Percentiles rank a stretch among this genome's conserved stretches.
Evolutionary conservation across 2,113 vertebrate species (phyloP).

Genomic region (Varanus salvator): DNA sequence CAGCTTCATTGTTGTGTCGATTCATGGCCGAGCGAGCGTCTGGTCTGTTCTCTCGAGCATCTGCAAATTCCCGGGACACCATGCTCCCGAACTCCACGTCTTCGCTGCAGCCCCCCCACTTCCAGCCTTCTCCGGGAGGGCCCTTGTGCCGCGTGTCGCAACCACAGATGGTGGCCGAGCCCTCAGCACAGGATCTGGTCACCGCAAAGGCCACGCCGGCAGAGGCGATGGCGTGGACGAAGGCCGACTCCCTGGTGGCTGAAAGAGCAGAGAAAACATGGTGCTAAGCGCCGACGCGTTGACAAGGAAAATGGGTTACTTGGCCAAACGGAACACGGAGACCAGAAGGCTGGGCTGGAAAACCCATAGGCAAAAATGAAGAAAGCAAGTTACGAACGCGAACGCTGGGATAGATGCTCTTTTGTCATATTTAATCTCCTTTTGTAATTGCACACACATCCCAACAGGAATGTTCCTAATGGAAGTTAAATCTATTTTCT

Average conservation of each 20-base stretch:
- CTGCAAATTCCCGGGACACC: slow-evolving; percentile 96
- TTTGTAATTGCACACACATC: too few relatives aligned
- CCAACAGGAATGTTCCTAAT: too few relatives aligned
- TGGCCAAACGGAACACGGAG: background rate
- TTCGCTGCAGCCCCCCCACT: slow-evolving; percentile 98
- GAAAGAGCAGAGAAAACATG: slow-evolving; percentile 44
- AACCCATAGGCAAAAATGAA: too few relatives aligned
- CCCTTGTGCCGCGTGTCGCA: slow-evolving; percentile 93
- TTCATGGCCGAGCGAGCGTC: slow-evolving; percentile 98
- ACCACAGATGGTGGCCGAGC: slow-evolving; percentile 91
- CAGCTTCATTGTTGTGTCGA: slow-evolving; percentile 97
- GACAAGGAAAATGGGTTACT: accelerated
- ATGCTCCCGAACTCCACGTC: slow-evolving; percentile 95
- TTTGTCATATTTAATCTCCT: too few relatives aligned
- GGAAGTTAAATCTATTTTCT: background rate
- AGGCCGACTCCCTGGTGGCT: slow-evolving; percentile 96
- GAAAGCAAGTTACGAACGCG: too few relatives aligned
- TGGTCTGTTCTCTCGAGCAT: slow-evolving; percentile 93
- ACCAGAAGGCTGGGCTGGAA: background rate
- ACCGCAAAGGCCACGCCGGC: slow-evolving; percentile 95
- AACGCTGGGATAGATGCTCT: too few relatives aligned
- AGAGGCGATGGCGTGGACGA: slow-evolving; percentile 95
- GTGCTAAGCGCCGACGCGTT: background rate
- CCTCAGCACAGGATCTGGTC: slow-evolving; percentile 93
- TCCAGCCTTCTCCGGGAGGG: slow-evolving; percentile 93